Conservation (phyloP, 2,888 invertebrate genomes). For the Amaurobius ferox region DNA sequence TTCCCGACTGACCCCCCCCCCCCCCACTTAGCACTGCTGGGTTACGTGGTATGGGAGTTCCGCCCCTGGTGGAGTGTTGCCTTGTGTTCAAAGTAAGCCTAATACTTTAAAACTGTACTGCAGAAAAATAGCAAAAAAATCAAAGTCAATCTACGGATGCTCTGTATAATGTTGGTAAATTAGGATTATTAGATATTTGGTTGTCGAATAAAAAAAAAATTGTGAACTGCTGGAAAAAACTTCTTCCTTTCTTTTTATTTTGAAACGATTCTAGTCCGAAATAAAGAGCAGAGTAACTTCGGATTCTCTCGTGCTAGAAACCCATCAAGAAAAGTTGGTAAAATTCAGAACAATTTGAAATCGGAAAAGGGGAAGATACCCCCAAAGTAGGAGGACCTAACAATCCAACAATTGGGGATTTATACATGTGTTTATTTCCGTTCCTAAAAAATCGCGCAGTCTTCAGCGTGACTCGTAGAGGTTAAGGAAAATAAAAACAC, state of each 20-base stretch:
- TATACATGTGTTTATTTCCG: constrained; percentile 35
- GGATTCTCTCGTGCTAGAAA: constrained; percentile 39
- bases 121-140: too few species aligned
- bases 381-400: constrained; percentile 41
- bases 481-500: constrained; percentile 38
- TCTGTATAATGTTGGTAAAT: too few species aligned
- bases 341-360: constrained; percentile 49
- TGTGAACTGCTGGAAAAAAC: too few species aligned
- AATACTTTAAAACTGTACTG: too few species aligned
- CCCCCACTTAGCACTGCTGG: too few species aligned
- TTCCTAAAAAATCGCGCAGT: constrained; percentile 9
- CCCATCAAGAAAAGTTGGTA: constrained; percentile 65
- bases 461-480: constrained; percentile 48
- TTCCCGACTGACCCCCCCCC: too few species aligned
- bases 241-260: neutral
- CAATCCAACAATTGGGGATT: constrained; percentile 31
- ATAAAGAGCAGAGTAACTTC: neutral
- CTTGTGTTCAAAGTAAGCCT: too few species aligned
- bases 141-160: too few species aligned
- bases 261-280: neutral
- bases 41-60: too few species aligned
- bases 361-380: constrained; percentile 11
- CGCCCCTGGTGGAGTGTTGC: too few species aligned
- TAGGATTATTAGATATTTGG: too few species aligned
- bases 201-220: too few species aligned